Base-by-base conservation (phyloP, 2,888 invertebrate species). In the Lasioglossum morio region DNA sequence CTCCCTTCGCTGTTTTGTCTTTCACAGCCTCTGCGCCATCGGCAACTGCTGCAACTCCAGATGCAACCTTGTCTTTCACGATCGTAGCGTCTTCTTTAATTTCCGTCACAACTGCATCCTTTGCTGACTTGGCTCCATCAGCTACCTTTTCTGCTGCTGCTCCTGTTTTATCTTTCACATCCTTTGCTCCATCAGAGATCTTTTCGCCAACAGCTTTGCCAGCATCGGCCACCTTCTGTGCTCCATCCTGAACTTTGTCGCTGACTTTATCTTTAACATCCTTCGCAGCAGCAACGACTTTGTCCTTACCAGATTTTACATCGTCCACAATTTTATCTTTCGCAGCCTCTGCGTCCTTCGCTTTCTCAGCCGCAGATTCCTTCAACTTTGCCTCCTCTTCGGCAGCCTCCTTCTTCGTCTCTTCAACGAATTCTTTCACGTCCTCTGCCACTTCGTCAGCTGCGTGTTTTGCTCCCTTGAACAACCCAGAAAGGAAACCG, bases 341-440 rank as follows among this genome's bases (percentile, higher is more conserved):
- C 10, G 85, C 60, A 16, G 73, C 77, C 43, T 84, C 82, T 0
- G 72, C 27, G 2, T 74, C 79, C 72, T 90, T 89, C 19, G 78
- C 19, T 27, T 66, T 77, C 16, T 86, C 80, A 0, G 74, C 87
- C 16, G 86, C 88, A 14, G 86, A 82, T 43, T 87, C 89, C n/a
- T 80, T 88, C 0, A 86, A 85, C n/a, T 79, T 86, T 12, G 89
- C 90, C 79, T 91, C 89, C 77, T 91, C 91, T 10, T 81, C 80
- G 2, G 77, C 75, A 40, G 89, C 90, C 78, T 91, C 91, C 37
- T 85, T 95, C 77, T 96, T 95, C 0, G 96, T 95, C 88, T 96
- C 92, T 87, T 96, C 96, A n/a, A 96, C 93, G 2, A 96, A 96
- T 16, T 96, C 95, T 95, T 92, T 95, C 0, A 89, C 88, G 19